Conservation (phyloP, 2,113 vertebrate genomes). For the Zapus hudsonius region DNA sequence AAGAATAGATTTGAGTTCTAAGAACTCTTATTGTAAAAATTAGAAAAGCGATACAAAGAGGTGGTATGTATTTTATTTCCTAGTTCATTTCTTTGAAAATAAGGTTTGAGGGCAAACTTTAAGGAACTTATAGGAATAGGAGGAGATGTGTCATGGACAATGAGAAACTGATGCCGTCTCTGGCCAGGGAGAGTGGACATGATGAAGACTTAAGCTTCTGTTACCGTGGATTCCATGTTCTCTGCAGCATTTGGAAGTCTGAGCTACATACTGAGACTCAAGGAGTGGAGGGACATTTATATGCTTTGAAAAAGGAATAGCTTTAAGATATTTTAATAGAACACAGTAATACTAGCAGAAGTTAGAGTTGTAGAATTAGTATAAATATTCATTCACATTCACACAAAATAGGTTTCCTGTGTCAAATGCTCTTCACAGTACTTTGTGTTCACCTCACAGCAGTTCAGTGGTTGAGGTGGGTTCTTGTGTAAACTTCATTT, state of each 20-base stretch:
- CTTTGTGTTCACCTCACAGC: rapidly evolving
- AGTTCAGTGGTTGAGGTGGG: rapidly evolving
- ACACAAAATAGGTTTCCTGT: not conserved
- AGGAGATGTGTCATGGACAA: not conserved
- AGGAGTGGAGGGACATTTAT: not conserved
- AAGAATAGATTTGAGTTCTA: not conserved
- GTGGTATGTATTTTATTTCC: not conserved
- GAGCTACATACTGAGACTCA: not conserved
- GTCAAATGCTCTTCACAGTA: rapidly evolving
- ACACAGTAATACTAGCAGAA: not conserved
- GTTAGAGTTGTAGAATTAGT: not conserved
- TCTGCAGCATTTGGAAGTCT: not conserved
- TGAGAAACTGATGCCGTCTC: not conserved
- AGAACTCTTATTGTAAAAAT: not conserved
- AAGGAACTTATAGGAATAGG: not conserved
- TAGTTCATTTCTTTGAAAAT: not conserved
- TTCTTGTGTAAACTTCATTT: not conserved
- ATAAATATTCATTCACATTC: not conserved
- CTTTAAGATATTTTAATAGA: not conserved
- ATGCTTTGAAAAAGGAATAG: not conserved
- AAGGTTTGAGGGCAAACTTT: not conserved
- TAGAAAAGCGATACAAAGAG: not conserved
- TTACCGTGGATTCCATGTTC: not conserved
- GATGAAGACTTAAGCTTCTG: no score
- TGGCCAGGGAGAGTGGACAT: not conserved